Base-by-base conservation (phyloP, 2,113 vertebrate genomes). In the Cacatua alba region DNA sequence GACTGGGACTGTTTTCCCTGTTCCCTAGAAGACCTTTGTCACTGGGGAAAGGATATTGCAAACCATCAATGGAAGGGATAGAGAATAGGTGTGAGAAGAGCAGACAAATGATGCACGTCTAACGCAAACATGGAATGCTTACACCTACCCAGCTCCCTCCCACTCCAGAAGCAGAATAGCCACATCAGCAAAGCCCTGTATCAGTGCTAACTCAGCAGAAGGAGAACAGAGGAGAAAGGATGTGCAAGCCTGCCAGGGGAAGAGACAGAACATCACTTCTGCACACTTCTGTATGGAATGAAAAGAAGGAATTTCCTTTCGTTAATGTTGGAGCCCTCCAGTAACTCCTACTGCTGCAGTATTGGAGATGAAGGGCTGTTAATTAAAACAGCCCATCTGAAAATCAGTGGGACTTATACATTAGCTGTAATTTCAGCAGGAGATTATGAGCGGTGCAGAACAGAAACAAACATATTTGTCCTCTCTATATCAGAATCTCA, bases 231-330 rank as follows among this genome's bases (percentile, higher is more conserved):
- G 37, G 3, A 11, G 13, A 11, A 65, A 80, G 60, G 68, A 91
- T 0, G 4, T 67, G 39, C 52, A 49, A 62, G 29, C 62, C 43
- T 94, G 81, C 37, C 0, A 0, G 48, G 11, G 59, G 37, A 81
- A 62, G 35, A 90, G 31, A n/a, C 41, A 88, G 65, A 83, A 49
- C 46, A 71, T 52, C 25, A 23, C 15, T 65, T 70, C 60, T 67
- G 44, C 59, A 39, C 35, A 3, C 17, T 35, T 59, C 21, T 44
- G 26, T 23, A 53, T 0, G 0, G 48, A 8, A 65, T 64, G 24
- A 65, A 85, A 77, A 65, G 28, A 71, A 80, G 29, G 29, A 31
- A 77, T 90, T 84, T 88, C 35, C 33, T 84, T 44, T 26, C 4
- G 1, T 52, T 67, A 39, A 39, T 9, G 14, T 1, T 35, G 76